These are phyloP conservation scores for Dolomedes plantarius DNA, from an alignment of 2,888 invertebrate species.

Conservation along the genomic window DNA sequence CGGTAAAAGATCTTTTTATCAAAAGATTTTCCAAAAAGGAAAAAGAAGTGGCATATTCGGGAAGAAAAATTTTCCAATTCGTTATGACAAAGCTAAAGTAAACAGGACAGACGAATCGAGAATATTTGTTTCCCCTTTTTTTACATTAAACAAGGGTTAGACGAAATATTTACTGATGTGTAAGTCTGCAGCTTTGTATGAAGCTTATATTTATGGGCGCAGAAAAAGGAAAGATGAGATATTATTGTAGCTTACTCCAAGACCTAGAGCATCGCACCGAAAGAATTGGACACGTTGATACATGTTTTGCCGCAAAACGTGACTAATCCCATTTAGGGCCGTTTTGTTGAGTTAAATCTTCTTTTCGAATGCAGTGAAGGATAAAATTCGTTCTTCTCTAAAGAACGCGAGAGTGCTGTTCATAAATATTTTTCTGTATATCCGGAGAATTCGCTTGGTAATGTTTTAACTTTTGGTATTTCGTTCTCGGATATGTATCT, in stretches of 20 bases:
- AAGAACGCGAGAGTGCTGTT: neutral
- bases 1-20: no score
- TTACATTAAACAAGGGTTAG: neutral
- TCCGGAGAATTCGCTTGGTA: no score
- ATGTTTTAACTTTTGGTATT: no score
- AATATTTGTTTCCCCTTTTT: neutral
- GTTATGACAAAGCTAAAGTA: neutral
- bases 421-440: neutral
- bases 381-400: neutral
- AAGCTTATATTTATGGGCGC: neutral
- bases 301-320: constrained; percentile 1
- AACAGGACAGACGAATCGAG: neutral
- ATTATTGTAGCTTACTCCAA: neutral
- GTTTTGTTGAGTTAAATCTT: constrained; percentile 12
- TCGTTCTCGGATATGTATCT: no score
- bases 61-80: no score
- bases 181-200: neutral
- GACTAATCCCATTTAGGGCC: neutral
- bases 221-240: neutral
- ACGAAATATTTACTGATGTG: neutral
- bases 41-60: no score
- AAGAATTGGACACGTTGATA: neutral
- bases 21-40: no score
- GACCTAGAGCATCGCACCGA: neutral
- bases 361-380: neutral